A percentile compares a stretch with the other conserved stretches of the same genome.
phyloP scores from a whole-genome alignment of 2,888 invertebrate genomes.

The Leucophenga maculata region DNA sequence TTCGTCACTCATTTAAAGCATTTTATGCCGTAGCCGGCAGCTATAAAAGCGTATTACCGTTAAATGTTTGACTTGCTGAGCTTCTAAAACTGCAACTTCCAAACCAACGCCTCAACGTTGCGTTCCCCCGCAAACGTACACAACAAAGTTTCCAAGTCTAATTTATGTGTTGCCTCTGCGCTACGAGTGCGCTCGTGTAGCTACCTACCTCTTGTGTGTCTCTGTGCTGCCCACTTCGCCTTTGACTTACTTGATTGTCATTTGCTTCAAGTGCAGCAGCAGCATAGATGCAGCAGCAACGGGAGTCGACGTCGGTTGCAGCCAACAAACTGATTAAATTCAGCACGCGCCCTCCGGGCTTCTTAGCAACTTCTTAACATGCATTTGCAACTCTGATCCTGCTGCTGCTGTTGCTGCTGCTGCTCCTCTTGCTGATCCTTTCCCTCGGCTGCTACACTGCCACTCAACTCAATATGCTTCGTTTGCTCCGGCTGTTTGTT shows the following conservation, averaged over 20 bases:
- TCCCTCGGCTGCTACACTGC: not conserved
- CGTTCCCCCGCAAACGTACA: not conserved
- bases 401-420: no score
- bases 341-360: slow-evolving; percentile 71
- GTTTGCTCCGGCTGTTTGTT: slow-evolving; percentile 2
- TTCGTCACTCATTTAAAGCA: slow-evolving; percentile 42
- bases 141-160: slow-evolving; percentile 56
- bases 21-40: slow-evolving; percentile 56
- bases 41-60: slow-evolving; percentile 67
- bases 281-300: slow-evolving; percentile 3
- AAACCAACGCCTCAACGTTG: not conserved
- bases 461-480: slow-evolving; percentile 16
- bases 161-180: slow-evolving; percentile 60
- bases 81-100: slow-evolving; percentile 4
- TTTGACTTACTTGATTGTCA: slow-evolving; percentile 63
- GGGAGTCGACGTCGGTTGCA: slow-evolving; percentile 41
- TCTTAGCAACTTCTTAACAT: slow-evolving; percentile 61
- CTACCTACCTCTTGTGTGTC: not conserved
- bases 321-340: slow-evolving; percentile 68
- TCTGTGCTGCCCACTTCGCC: slow-evolving; percentile 59
- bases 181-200: no score
- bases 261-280: slow-evolving; percentile 53
- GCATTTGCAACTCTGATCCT: not conserved
- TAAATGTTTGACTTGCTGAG: slow-evolving; percentile 56
- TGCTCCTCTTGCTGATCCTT: not conserved